Evolutionary conservation across 2,113 vertebrate species (phyloP).

Genomic region (Actenoides lindsayi): DNA sequence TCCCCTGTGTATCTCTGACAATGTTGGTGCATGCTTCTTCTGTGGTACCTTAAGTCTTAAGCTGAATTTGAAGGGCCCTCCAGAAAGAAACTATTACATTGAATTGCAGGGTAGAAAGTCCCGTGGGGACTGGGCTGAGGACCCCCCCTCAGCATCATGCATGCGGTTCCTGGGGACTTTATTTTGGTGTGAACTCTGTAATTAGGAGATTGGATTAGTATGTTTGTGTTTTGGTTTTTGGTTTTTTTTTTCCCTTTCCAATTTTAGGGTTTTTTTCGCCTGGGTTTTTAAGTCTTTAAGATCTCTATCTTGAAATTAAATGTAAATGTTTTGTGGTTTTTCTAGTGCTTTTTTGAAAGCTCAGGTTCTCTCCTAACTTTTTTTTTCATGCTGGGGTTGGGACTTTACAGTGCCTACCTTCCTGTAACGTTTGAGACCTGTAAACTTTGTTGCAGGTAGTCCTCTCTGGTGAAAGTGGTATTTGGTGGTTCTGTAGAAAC

Average conservation of each 20-base stretch:
- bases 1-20: not conserved
- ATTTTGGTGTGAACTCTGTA: not conserved
- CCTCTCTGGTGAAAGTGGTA: not conserved
- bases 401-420: not conserved
- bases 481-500: not conserved
- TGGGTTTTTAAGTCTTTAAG: not conserved
- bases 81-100: not conserved
- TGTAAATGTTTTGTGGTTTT: not conserved
- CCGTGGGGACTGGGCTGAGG: not conserved
- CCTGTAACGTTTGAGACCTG: not conserved
- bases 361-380: not conserved
- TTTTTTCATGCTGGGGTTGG: not conserved
- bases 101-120: not conserved
- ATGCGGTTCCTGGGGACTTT: not conserved
- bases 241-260: not conserved
- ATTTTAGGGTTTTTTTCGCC: not conserved
- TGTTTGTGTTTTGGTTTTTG: too few species aligned
- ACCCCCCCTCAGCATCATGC: not conserved
- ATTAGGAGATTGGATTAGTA: not conserved
- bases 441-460: not conserved
- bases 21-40: fast-evolving
- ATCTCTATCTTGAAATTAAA: not conserved
- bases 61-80: not conserved
- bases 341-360: not conserved
- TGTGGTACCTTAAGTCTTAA: not conserved